Conservation (phyloP, 1,140 invertebrate species). For the Melitaea cinxia region DNA sequence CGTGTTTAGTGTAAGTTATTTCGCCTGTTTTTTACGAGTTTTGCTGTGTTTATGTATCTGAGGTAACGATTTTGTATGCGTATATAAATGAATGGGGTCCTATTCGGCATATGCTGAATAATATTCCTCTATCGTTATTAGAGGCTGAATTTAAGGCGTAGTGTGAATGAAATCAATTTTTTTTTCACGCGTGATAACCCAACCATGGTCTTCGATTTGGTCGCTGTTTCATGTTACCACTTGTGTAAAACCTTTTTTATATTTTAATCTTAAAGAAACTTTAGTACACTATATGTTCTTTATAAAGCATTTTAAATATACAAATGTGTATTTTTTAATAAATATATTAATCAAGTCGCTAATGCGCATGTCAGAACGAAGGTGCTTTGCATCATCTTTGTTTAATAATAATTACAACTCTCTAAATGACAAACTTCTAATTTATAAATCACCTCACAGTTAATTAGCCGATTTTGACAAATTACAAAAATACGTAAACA, state of each 20-base stretch:
- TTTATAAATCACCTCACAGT: background rate
- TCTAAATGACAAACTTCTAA: background rate
- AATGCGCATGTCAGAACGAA: constrained; percentile 34
- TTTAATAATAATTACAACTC: constrained; percentile 27
- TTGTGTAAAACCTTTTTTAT: background rate
- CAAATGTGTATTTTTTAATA: background rate
- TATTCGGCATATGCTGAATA: background rate
- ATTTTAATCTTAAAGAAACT: background rate
- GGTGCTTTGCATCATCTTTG: constrained; percentile 34
- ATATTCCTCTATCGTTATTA: background rate
- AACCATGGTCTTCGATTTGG: background rate
- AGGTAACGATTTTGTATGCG: background rate
- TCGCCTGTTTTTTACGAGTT: background rate
- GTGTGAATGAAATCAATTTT: constrained; percentile 30
- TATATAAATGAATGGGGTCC: background rate
- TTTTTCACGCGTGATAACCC: background rate
- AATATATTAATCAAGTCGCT: constrained; percentile 5
- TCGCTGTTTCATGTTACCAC: background rate
- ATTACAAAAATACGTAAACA: background rate
- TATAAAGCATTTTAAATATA: background rate
- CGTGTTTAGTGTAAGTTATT: constrained; percentile 63
- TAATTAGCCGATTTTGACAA: constrained; percentile 12
- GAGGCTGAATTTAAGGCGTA: background rate
- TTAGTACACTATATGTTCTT: background rate
- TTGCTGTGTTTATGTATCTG: background rate